A percentile compares a stretch with the other conserved stretches of the same genome.
Conservation (phyloP, 1,140 invertebrate species). For the Bombus confusus region DNA sequence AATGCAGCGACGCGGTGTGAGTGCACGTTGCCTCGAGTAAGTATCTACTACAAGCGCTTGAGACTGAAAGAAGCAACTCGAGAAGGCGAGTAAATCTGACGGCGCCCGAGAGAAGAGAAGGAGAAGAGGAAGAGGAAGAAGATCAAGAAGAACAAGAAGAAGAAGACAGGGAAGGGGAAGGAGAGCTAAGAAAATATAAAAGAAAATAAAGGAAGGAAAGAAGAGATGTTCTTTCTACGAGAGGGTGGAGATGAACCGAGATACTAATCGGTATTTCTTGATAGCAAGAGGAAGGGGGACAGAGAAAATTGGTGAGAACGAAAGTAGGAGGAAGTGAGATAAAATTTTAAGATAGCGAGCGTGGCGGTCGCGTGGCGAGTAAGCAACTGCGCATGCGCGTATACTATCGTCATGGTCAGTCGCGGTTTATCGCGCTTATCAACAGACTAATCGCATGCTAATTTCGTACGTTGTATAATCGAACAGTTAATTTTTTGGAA, state of each 20-base stretch:
- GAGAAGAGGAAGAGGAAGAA: constrained; percentile 27
- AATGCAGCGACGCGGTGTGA: constrained; percentile 27
- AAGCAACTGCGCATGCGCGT: constrained; percentile 64
- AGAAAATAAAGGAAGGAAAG: constrained; percentile 23
- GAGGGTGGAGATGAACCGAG: constrained; percentile 58
- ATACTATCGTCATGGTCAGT: neutral
- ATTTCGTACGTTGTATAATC: neutral
- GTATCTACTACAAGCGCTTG: constrained; percentile 18
- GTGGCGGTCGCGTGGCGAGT: constrained; percentile 77
- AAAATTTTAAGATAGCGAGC: constrained; percentile 56
- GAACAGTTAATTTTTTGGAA: neutral
- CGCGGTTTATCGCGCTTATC: neutral
- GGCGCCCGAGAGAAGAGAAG: constrained; percentile 48
- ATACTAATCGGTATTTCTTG: constrained; percentile 62
- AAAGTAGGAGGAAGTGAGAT: constrained; percentile 46
- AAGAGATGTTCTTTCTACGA: constrained; percentile 43
- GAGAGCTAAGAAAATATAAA: constrained; percentile 32
- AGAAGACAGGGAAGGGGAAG: constrained; percentile 28
- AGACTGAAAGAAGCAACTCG: constrained; percentile 37
- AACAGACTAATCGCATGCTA: constrained; percentile 5
- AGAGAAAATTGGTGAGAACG: constrained; percentile 29
- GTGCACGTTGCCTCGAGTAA: constrained; percentile 37
- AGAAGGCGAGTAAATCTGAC: constrained; percentile 56
- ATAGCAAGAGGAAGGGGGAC: constrained; percentile 44
- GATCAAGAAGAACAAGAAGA: constrained; percentile 27